A percentile compares a stretch with the other conserved stretches of the same genome.
Evolutionary conservation across 37 sponge, comb jelly and placozoan species (phyloP).

Genomic region (Hormiphora californensis): DNA sequence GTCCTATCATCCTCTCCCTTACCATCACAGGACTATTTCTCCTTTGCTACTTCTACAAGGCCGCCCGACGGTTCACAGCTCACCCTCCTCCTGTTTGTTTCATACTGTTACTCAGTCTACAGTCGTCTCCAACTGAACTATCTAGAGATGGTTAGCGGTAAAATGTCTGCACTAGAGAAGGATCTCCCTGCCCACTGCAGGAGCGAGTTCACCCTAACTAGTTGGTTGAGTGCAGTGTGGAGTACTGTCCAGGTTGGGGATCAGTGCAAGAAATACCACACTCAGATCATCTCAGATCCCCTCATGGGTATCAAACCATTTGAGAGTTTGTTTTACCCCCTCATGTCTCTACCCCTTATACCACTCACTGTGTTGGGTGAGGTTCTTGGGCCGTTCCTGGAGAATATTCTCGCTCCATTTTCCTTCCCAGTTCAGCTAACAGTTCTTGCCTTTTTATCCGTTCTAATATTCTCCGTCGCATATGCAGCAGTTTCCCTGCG

Average conservation of each 20-base stretch:
- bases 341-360: neutral
- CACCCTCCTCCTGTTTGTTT: neutral
- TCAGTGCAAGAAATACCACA: neutral
- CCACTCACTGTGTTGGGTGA: slow-evolving; percentile 32
- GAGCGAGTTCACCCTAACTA: neutral
- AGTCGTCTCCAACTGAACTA: neutral
- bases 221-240: neutral
- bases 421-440: slow-evolving; percentile 4
- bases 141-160: neutral
- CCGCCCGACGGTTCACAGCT: neutral
- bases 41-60: neutral
- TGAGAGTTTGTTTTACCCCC: slow-evolving; percentile 5
- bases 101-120: neutral
- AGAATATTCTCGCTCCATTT: neutral
- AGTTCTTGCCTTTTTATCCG: slow-evolving; percentile 7
- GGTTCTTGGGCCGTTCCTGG: slow-evolving; percentile 34
- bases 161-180: neutral
- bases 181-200: slow-evolving; percentile 11
- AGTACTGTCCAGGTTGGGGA: neutral
- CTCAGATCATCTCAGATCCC: neutral
- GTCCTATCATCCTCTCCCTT: no score
- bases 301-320: neutral
- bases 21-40: no score
- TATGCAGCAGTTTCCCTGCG: no score
- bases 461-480: neutral